Evolutionary conservation across 2,797 vertebrate genomes (phyloP), one percentile per base, ranked within the genome.

Genomic region (Spheniscus humboldti): DNA sequence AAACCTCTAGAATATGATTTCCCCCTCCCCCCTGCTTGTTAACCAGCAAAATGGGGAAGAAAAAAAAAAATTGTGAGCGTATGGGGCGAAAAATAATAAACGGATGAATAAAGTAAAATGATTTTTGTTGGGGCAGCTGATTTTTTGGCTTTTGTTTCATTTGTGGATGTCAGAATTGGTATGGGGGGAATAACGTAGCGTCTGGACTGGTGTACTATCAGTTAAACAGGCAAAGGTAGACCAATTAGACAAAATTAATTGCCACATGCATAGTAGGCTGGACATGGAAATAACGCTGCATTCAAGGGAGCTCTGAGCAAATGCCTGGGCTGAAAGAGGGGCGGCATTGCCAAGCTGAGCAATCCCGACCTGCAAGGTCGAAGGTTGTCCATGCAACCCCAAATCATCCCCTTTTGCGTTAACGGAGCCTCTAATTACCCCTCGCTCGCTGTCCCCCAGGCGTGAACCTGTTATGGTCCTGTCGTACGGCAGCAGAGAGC

Each of bases 271-370:
- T 27, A 24, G 37, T 30, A 37, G 60, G 30, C 31, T 76, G 80
- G 53, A 30, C 5, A 0, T 16, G 48, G 77, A 76, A 86, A 39
- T 72, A 71, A 5, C 41, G 3, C n/a, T 1, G 8, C 0, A 0
- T 37, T 23, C 24, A 3, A 3, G 30, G 48, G 39, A 53, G 24
- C 78, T 62, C n/a, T 11, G 85, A 66, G 68, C 53, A 20, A 60
- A 41, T 1, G 7, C 20, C n/a, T 33, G 79, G 30, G 55, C 57
- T 73, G 67, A 41, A 45, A 27, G n/a, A 80, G 18, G 33, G 31
- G 16, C 4, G 16, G 56, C n/a, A 3, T 14, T 7, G 48, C 55
- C 9, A 18, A 52, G 37, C n/a, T 18, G 35, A 76, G 15, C 16
- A 5, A 20, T 69, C 2, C 1, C 7, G 7, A 57, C 41, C 43